A percentile compares a stretch with the other conserved stretches of the same genome.
Conservation (phyloP, 2,113 vertebrate genomes). For the Chauna torquata region DNA sequence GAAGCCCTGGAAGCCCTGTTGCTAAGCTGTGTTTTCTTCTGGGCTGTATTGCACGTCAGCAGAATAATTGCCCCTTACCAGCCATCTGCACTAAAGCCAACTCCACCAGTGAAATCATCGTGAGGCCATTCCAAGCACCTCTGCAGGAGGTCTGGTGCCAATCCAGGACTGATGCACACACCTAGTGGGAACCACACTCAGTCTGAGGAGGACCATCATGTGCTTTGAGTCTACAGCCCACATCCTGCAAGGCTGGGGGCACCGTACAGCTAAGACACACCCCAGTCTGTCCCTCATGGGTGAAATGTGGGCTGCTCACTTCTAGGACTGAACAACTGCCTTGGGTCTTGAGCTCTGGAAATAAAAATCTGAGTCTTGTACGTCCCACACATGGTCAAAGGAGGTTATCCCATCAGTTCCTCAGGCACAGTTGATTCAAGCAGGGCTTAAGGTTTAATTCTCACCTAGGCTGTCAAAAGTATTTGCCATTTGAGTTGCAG, state of each 20-base stretch:
- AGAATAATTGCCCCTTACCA: background rate
- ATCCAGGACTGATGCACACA: fast-evolving
- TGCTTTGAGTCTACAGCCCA: background rate
- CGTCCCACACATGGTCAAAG: background rate
- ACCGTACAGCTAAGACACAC: background rate
- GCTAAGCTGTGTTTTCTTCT: background rate
- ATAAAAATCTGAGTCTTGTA: background rate
- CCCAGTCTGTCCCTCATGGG: background rate
- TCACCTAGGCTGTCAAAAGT: background rate
- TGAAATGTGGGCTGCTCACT: background rate
- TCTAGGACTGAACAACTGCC: background rate
- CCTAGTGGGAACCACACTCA: background rate
- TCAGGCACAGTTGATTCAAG: background rate
- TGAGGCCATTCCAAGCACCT: too few relatives aligned
- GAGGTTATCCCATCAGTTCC: background rate
- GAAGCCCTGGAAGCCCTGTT: background rate
- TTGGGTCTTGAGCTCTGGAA: background rate
- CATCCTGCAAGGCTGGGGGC: background rate
- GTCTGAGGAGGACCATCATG: background rate
- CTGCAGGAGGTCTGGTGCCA: background rate
- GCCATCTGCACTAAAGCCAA: background rate
- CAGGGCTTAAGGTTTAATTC: background rate
- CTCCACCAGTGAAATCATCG: background rate
- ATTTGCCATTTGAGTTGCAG: background rate
- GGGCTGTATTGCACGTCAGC: background rate